Evolutionary conservation across 2,888 invertebrate species (phyloP), one percentile per base, ranked within the genome.

Genomic region (Vesta saturnalis): DNA sequence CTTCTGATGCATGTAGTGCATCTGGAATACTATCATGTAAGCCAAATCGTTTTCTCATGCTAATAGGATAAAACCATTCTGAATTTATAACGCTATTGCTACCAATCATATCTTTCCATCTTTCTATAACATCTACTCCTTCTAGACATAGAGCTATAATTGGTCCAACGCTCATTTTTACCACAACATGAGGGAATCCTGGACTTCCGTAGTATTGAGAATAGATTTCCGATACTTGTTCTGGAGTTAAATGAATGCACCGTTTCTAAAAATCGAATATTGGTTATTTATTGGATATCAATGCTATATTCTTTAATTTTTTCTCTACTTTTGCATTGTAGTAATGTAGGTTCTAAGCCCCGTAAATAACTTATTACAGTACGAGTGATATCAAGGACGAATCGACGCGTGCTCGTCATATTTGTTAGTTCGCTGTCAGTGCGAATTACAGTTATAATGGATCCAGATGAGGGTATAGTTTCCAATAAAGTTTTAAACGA

Each of bases 201-300:
- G 89, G 85, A 62, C 88, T 88, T 0, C 93, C 93, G 78, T 91
- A 92, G 79, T 91, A 89, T 59, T 92, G 90, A 1, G 87, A 87
- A 82, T 94, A 96, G 75, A 97, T 90, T 79, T 95, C 94, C 0
- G 94, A 93, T 0, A 92, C 93, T 83, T 95, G 92, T 82, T 96
- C 96, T 0, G 93, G 92, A 0, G 93, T 92, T 65, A 97, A 85
- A 60, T 88, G 90, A 0, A 95, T 84, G 72, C 87, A 85, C 68
- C 93, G 87, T 76, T 87, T 88, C 90, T 93, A 84, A 56, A 84
- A n/a, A n/a, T n/a, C n/a, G n/a, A n/a, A n/a, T n/a, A n/a, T n/a
- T n/a, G n/a, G n/a, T n/a, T n/a, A n/a, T n/a, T n/a, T n/a, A n/a
- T n/a, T n/a, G n/a, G n/a, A n/a, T n/a, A n/a, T n/a, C n/a, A n/a